These are phyloP conservation scores for Antheraea mylitta DNA, from an alignment of 1,140 invertebrate genomes.

Conservation along the genomic window DNA sequence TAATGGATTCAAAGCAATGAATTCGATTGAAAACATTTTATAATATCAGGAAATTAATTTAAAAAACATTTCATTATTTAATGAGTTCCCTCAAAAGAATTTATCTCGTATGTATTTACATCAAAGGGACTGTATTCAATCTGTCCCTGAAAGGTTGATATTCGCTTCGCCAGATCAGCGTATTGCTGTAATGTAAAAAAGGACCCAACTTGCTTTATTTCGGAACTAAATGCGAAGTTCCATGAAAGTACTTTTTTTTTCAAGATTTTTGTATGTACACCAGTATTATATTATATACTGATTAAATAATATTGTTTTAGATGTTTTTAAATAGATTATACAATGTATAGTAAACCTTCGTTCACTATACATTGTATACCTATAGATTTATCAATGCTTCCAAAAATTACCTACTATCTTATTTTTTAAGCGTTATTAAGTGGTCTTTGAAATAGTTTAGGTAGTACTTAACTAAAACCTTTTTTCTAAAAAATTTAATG, in stretches of 20 bases:
- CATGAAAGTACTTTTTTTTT: background rate
- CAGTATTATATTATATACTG: background rate
- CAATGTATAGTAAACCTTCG: too few relatives aligned
- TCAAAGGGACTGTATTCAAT: constrained; percentile 6
- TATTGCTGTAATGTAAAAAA: background rate
- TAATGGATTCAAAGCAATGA: background rate
- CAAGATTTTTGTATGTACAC: background rate
- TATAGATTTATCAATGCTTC: too few relatives aligned
- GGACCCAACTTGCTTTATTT: constrained; percentile 2
- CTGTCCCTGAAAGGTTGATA: constrained; percentile 5
- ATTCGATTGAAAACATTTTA: background rate
- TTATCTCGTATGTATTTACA: constrained; percentile 3
- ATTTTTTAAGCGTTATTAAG: too few relatives aligned
- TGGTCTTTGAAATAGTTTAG: too few relatives aligned
- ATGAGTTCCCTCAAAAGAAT: constrained; percentile 6
- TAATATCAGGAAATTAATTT: background rate
- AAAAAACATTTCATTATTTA: background rate
- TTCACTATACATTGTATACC: too few relatives aligned
- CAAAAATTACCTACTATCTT: too few relatives aligned
- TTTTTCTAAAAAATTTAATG: too few relatives aligned
- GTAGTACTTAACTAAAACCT: too few relatives aligned
- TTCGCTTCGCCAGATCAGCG: constrained; percentile 4
- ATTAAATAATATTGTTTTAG: too few relatives aligned
- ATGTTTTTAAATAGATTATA: too few relatives aligned
- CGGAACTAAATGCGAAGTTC: background rate